Conservation (phyloP, 2,113 vertebrate genomes). For the Petromus typicus region DNA sequence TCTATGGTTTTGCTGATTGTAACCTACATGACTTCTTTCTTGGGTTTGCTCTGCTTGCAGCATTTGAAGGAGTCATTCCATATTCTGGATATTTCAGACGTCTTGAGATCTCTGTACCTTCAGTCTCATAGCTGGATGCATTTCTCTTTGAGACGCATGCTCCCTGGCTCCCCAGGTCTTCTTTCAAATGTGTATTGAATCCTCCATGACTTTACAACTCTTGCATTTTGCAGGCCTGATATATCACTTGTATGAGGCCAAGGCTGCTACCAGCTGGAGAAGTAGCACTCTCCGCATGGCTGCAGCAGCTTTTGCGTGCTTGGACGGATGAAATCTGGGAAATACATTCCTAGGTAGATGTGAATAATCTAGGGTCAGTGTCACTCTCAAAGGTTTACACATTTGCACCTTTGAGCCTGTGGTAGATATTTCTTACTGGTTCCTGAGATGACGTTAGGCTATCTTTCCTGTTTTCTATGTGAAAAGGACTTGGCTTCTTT, state of each 20-base stretch:
- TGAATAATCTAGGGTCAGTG: background rate
- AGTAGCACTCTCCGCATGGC: background rate
- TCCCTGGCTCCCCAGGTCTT: background rate
- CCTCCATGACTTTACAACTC: background rate
- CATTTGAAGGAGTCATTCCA: background rate
- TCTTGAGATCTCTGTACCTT: background rate
- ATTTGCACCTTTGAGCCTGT: background rate
- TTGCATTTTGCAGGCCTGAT: background rate
- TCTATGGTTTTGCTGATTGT: background rate
- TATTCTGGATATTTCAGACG: background rate
- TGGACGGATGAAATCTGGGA: background rate
- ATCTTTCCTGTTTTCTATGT: background rate
- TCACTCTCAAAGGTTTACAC: background rate
- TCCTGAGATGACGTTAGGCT: background rate
- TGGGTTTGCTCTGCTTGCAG: background rate
- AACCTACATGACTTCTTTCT: background rate
- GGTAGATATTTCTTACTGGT: background rate
- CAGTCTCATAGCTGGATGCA: background rate
- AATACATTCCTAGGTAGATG: background rate
- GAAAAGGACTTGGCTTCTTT: background rate
- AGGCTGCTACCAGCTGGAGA: background rate
- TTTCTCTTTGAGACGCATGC: background rate
- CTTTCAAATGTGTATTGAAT: background rate
- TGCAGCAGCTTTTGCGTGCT: background rate
- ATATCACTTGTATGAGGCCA: background rate